Evolutionary conservation across 2,113 vertebrate species (phyloP), one percentile per base, ranked within the genome.

Genomic region (Ceuthmochares aereus): DNA sequence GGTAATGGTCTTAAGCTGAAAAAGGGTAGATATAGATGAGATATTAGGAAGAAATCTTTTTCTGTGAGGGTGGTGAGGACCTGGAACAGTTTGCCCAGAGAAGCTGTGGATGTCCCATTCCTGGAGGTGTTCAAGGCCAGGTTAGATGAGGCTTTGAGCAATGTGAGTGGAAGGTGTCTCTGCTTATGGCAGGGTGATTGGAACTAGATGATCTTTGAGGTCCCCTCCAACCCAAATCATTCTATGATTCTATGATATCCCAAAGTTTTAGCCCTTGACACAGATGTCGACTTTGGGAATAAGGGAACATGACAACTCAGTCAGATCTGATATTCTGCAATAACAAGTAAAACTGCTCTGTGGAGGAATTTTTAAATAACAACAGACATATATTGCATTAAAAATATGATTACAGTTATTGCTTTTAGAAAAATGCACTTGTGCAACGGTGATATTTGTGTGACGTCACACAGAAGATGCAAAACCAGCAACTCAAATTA

Each of bases 401-500:
- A 95, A 96, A 87, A 62, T 83, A 90, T 90, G 23, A 75, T 47
- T 81, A 42, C 18, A 51, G 62, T 88, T 87, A 84, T 52, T 45
- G 88, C 30, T 76, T 81, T 90, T 58, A 64, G 86, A 62, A 78
- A 32, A 91, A 81, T 86, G 87, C 95, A 96, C 86, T 51, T 91
- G 6, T 69, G 51, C 56, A 94, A 95, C 95, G 59, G 76, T 29
- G 43, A 30, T 66, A 60, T 55, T 79, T 89, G 25, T 72, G 63
- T 76, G 55, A 45, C 36, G 56, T 78, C 58, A 52, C 37, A 70
- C 29, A 85, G 37, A 90, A 91, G 42, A 90, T 56, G 59, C 84
- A 72, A 97, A 95, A 93, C 89, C 59, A 80, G n/a, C 40, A 95
- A 82, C 12, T 75, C 67, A 83, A 85, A n/a, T 92, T 92, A 95